Conservation (phyloP, 1,140 invertebrate genomes). For the Zeugodacus cucurbitae region DNA sequence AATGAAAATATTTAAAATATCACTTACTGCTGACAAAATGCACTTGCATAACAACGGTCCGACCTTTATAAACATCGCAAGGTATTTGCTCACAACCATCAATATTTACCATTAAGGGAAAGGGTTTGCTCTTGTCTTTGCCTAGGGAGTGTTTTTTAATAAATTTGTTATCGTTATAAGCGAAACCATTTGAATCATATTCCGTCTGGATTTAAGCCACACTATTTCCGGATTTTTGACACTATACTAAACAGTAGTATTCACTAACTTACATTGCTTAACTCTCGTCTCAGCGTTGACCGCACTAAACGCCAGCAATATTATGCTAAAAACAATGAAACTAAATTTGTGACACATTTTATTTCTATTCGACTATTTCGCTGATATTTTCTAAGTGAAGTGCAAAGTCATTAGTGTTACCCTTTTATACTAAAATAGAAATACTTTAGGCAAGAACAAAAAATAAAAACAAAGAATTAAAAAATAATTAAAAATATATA, state of each 20-base stretch:
- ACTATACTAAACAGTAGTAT: too few species aligned
- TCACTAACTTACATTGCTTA: constrained; percentile 41
- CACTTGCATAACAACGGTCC: constrained; percentile 52
- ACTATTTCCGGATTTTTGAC: too few species aligned
- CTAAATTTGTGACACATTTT: background rate
- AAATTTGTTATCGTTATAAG: constrained; percentile 23
- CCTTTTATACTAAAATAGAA: background rate
- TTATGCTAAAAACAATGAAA: background rate
- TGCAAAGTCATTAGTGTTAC: background rate
- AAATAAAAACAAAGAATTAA: background rate
- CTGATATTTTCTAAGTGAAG: background rate
- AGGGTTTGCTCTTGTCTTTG: constrained; percentile 45
- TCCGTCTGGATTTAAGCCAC: too few species aligned
- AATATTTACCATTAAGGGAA: constrained; percentile 51
- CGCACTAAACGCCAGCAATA: background rate
- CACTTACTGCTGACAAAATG: constrained; percentile 58
- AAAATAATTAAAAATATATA: background rate
- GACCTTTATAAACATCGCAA: constrained; percentile 54
- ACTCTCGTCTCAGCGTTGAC: constrained; percentile 7
- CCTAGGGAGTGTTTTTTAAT: constrained; percentile 51
- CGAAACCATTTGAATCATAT: too few species aligned
- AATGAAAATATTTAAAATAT: background rate
- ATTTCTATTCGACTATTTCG: background rate
- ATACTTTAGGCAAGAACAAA: background rate
- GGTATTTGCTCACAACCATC: constrained; percentile 52